A percentile compares a stretch with the other conserved stretches of the same genome.
phyloP scores from a whole-genome alignment of 2,888 invertebrate species.

The Cephus nigrinus region DNA sequence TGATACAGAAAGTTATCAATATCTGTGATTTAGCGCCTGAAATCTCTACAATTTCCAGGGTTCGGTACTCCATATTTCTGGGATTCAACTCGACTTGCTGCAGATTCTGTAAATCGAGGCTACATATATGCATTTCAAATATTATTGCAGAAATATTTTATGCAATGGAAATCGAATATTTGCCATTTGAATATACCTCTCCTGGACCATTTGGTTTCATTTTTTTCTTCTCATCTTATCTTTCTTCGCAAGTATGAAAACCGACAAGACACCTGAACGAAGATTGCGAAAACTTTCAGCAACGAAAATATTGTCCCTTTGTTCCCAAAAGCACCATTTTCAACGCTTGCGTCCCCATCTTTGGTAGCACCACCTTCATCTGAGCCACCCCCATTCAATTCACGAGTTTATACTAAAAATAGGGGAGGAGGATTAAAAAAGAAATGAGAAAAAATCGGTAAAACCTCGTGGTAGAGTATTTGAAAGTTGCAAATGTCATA shows the following conservation, averaged over 20 bases:
- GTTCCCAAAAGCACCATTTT: neutral
- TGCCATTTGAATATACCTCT: neutral
- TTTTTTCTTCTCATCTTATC: neutral
- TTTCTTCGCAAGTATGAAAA: neutral
- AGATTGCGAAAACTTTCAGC: neutral
- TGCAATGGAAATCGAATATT: neutral
- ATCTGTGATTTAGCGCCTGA: neutral
- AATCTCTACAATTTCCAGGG: neutral
- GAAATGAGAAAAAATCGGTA: neutral
- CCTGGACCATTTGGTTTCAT: neutral
- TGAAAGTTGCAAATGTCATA: neutral
- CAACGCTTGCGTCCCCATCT: neutral
- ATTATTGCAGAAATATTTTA: neutral
- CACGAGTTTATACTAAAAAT: neutral
- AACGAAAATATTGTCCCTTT: neutral
- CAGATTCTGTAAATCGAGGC: neutral
- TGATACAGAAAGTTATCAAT: neutral
- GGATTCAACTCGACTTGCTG: neutral
- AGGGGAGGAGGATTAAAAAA: neutral
- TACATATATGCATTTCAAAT: neutral
- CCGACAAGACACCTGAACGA: neutral
- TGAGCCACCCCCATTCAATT: neutral
- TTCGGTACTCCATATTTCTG: neutral
- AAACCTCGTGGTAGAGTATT: neutral
- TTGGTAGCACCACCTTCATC: neutral